Conservation (phyloP, 2,888 invertebrate genomes). For the Caenorhabditis wallacei region DNA sequence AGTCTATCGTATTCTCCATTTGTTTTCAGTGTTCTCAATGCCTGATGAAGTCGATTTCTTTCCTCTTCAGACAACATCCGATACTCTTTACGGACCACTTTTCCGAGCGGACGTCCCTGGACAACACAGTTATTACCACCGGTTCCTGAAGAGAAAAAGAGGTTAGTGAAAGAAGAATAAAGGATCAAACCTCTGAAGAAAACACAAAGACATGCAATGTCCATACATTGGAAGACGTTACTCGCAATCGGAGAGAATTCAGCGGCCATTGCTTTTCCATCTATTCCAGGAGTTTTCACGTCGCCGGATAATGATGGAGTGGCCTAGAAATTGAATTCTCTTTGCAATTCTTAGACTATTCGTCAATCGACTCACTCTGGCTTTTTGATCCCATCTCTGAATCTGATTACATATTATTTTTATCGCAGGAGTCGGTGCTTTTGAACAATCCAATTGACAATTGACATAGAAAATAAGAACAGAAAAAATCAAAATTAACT, state of each 20-base stretch:
- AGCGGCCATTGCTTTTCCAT: conserved; percentile 69
- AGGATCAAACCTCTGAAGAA: conserved; percentile 64
- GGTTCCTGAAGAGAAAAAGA: conserved; percentile 36
- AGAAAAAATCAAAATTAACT: neutral
- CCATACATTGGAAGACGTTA: conserved; percentile 71
- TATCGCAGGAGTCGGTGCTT: conserved; percentile 64
- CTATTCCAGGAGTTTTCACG: conserved; percentile 75
- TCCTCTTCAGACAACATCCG: conserved; percentile 74
- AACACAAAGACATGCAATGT: conserved; percentile 69
- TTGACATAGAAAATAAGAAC: neutral
- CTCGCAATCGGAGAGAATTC: conserved; percentile 70
- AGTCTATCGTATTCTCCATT: conserved; percentile 70
- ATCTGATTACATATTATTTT: conserved; percentile 67
- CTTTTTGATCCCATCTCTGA: conserved; percentile 66
- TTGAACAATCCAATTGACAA: conserved; percentile 58
- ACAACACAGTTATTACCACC: conserved; percentile 67
- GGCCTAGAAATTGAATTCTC: conserved; percentile 63
- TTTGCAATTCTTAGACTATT: too few relatives aligned
- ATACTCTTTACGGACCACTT: conserved; percentile 73
- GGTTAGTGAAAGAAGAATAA: too few relatives aligned
- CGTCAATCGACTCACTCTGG: conserved; percentile 51
- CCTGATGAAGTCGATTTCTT: conserved; percentile 69
- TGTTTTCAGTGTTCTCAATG: conserved; percentile 65
- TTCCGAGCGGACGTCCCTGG: conserved; percentile 59
- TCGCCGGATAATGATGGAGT: conserved; percentile 70